phyloP scores from a whole-genome alignment of 2,888 invertebrate species.

The Theodoxus fluviatilis region DNA sequence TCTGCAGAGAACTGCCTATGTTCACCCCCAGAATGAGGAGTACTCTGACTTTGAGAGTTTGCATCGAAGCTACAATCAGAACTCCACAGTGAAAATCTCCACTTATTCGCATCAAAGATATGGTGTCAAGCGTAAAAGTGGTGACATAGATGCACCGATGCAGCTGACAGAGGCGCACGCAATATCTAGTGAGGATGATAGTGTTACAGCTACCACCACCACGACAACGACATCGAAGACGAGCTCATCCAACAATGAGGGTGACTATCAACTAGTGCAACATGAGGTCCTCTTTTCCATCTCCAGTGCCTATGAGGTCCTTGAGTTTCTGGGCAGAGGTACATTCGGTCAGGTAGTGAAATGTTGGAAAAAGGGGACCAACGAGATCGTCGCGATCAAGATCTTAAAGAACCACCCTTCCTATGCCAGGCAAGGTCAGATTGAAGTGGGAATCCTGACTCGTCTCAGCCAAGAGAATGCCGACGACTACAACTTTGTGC shows the following conservation, averaged over 20 bases:
- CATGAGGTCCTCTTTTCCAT: constrained; percentile 96
- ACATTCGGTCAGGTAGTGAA: constrained; percentile 99
- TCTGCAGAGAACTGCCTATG: constrained; percentile 34
- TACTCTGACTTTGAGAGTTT: constrained; percentile 33
- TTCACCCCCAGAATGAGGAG: constrained; percentile 38
- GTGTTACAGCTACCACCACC: constrained; percentile 46
- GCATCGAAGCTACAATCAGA: constrained; percentile 66
- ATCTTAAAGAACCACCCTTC: constrained; percentile 99
- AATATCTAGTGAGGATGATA: constrained; percentile 64
- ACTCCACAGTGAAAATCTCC: constrained; percentile 20
- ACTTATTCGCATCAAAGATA: constrained; percentile 68
- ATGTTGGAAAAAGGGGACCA: constrained; percentile 99
- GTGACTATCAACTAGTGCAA: constrained; percentile 97
- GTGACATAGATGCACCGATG: constrained; percentile 60
- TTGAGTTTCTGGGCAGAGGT: constrained; percentile 98
- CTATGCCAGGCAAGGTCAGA: constrained; percentile 99
- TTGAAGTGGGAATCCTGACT: constrained; percentile 80
- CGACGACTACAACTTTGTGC: constrained; percentile 94
- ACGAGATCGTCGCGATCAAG: constrained; percentile 99
- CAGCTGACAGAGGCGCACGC: constrained; percentile 58
- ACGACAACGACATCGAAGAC: constrained; percentile 47
- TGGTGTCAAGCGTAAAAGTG: constrained; percentile 64
- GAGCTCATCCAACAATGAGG: constrained; percentile 72
- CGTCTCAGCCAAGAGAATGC: constrained; percentile 67
- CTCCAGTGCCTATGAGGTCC: constrained; percentile 89